Percentiles rank a stretch among this genome's conserved stretches.
These are phyloP conservation scores for Andrena haemorrhoa DNA, from an alignment of 2,888 invertebrate species.

Conservation along the genomic window DNA sequence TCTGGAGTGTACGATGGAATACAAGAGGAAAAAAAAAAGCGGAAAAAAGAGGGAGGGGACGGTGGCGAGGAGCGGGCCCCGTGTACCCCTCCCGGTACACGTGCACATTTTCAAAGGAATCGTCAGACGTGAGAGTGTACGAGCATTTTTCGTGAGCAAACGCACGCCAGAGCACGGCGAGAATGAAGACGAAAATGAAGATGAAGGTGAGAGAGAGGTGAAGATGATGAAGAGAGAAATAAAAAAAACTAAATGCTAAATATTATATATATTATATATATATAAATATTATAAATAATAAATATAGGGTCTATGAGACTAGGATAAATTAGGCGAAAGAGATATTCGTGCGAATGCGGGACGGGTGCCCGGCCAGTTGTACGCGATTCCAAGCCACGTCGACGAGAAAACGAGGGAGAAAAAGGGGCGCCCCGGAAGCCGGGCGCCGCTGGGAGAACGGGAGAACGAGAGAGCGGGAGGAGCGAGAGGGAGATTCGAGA, in stretches of 20 bases:
- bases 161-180: slow-evolving; percentile 20
- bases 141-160: slow-evolving; percentile 58
- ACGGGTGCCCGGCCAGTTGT: slow-evolving; percentile 58
- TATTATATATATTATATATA: slow-evolving; percentile 83
- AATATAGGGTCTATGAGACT: slow-evolving; percentile 84
- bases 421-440: not conserved
- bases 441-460: slow-evolving; percentile 17
- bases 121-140: slow-evolving; percentile 75
- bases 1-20: slow-evolving; percentile 76
- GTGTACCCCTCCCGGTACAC: slow-evolving; percentile 49
- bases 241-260: slow-evolving; percentile 83
- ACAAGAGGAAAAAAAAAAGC: slow-evolving; percentile 48
- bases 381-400: slow-evolving; percentile 55
- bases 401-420: slow-evolving; percentile 37
- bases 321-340: slow-evolving; percentile 81
- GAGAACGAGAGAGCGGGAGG: slow-evolving; percentile 11
- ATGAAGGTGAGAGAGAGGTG: slow-evolving; percentile 30
- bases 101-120: slow-evolving; percentile 66
- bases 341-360: slow-evolving; percentile 66
- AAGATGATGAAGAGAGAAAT: slow-evolving; percentile 71
- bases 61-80: slow-evolving; percentile 15
- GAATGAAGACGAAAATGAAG: slow-evolving; percentile 43
- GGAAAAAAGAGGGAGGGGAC: slow-evolving; percentile 33
- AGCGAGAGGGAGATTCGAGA: slow-evolving; percentile 11
- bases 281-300: slow-evolving; percentile 85